Evolutionary conservation across 1,140 invertebrate genomes (phyloP).

Genomic region (Aphaenogaster rudis): DNA sequence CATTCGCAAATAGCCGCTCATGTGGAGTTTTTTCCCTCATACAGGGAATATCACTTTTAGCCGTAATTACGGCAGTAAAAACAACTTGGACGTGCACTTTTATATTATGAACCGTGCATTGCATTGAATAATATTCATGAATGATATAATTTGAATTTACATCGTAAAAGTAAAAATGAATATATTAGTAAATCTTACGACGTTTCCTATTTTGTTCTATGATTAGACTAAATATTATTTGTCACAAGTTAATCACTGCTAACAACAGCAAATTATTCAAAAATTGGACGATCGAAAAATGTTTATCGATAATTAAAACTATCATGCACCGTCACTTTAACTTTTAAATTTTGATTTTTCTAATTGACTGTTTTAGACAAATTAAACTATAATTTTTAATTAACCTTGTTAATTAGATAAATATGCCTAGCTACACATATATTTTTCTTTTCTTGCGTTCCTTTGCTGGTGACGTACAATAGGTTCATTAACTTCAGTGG

Average conservation of each 20-base stretch:
- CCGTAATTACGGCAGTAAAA: conserved; percentile 33
- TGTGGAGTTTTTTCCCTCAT: background rate
- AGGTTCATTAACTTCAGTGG: conserved; percentile 3
- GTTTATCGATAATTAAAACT: background rate
- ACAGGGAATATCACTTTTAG: conserved; percentile 14
- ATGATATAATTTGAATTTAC: conserved; percentile 31
- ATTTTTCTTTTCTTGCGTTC: background rate
- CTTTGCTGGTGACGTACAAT: background rate
- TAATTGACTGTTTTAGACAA: background rate
- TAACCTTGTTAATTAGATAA: conserved; percentile 1
- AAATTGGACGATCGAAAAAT: background rate
- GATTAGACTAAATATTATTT: background rate
- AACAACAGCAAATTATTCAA: background rate
- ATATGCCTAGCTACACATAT: background rate
- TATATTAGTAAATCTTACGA: background rate
- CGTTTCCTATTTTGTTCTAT: background rate
- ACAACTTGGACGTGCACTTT: conserved; percentile 16
- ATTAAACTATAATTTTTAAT: background rate
- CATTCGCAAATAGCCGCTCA: background rate
- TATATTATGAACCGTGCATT: background rate
- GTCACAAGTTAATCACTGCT: background rate
- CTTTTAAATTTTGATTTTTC: background rate
- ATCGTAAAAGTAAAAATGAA: conserved; percentile 15
- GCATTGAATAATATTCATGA: background rate
- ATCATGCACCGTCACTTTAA: background rate